phyloP scores from a whole-genome alignment of 2,797 vertebrate genomes.

The Peromyscus eremicus region DNA sequence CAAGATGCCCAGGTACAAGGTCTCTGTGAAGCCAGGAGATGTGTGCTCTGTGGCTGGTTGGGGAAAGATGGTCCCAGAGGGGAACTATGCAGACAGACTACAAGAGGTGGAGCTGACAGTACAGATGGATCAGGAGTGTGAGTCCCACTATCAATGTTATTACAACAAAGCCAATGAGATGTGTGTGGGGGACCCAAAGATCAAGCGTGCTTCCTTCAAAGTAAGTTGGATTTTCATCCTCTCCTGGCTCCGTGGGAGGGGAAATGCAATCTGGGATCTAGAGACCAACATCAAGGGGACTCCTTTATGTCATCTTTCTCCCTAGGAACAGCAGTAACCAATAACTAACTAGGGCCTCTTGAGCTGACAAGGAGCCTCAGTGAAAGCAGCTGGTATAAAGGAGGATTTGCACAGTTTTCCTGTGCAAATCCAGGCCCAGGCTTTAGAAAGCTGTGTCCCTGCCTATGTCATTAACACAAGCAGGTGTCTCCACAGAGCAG shows the following conservation, averaged over 20 bases:
- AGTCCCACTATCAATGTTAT: rapidly evolving
- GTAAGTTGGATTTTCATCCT: neutral
- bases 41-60: slow-evolving; percentile 36
- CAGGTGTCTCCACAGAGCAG: neutral
- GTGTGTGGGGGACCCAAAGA: neutral
- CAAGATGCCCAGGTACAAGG: rapidly evolving
- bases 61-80: neutral
- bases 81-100: neutral
- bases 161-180: rapidly evolving
- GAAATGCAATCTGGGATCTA: neutral
- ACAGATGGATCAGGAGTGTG: rapidly evolving
- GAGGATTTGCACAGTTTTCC: neutral
- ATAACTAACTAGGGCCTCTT: neutral
- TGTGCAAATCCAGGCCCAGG: rapidly evolving
- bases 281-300: neutral
- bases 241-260: neutral
- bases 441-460: neutral
- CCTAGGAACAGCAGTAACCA: neutral
- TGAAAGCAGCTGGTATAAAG: neutral
- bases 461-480: neutral
- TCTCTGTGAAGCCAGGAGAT: neutral
- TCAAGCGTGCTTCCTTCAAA: neutral
- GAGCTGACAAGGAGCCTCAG: rapidly evolving
- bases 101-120: slow-evolving; percentile 18
- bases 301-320: neutral